Conservation (phyloP, 2,797 vertebrate genomes). For the Loris lydekkerianus region DNA sequence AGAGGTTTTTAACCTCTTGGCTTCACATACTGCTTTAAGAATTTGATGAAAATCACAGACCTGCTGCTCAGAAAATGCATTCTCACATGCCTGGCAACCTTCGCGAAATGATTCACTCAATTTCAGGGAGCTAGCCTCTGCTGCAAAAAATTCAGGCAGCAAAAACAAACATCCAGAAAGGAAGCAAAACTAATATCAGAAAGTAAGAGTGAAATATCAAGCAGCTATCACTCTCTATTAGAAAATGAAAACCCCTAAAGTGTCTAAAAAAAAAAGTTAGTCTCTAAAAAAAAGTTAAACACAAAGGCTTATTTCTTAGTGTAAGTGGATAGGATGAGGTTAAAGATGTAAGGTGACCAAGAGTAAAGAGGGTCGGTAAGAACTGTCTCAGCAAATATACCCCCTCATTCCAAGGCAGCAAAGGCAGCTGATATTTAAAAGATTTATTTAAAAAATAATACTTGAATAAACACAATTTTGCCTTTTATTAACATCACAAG, state of each 20-base stretch:
- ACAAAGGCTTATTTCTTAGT: not conserved
- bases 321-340: not conserved
- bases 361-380: not conserved
- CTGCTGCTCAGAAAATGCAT: not conserved
- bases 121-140: not conserved
- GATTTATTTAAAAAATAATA: not conserved
- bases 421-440: not conserved
- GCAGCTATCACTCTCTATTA: not conserved
- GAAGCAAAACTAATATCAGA: not conserved
- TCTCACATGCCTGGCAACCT: not conserved
- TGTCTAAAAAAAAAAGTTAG: too few species aligned
- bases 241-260: not conserved
- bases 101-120: not conserved
- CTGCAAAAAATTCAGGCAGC: not conserved
- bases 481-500: not conserved
- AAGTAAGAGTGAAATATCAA: not conserved
- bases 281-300: not conserved
- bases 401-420: not conserved
- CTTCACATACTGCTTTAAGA: not conserved
- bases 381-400: not conserved
- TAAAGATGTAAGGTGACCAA: not conserved
- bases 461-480: not conserved
- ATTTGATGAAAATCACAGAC: constrained; percentile 10
- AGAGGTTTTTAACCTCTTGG: constrained; percentile 31
- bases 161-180: not conserved